Evolutionary conservation across 1,140 invertebrate genomes (phyloP), one percentile per base, ranked within the genome.

Genomic region (Lutraria rhynchaena): DNA sequence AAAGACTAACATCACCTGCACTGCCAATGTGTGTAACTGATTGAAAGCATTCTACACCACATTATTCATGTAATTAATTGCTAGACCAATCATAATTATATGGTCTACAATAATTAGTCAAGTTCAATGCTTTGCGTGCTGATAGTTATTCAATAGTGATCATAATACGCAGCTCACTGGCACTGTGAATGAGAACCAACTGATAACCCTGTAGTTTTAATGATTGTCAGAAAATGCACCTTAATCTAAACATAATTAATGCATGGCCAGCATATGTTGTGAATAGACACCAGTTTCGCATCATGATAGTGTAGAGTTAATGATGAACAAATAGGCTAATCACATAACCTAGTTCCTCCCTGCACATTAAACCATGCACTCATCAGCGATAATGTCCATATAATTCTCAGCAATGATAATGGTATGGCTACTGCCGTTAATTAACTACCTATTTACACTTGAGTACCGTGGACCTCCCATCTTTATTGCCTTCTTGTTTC

Each of bases 401-500:
- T 58, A 58, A 73, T 58, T 73, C 37, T 35, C 22, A 11, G 19
- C 37, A 73, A 73, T 73, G 70, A 73, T 73, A 73, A 73, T 73
- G 53, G 53, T 35, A 17, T 57, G n/a, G 51, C 3, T 22, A 24
- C 9, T 29, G 70, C 24, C 17, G n/a, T n/a, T 58, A 73, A 73
- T 73, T 73, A 73, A 57, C 51, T 58, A 31, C 33, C 70, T 35
- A 73, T 73, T n/a, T 44, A 55, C 29, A 33, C 22, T 31, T 2
- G 3, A n/a, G 49, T 58, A 27, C 5, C 27, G 19, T 22, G 70
- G 51, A 73, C 70, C 70, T 73, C 70, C 70, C 70, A 44, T 35
- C 33, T 35, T 73, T 27, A 67, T 67, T 41, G 17, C n/a, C 24
- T 5, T 63, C 37, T 63, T 63, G 37, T 41, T 7, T 41, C 37